Percentiles rank a stretch among this genome's conserved stretches.
Evolutionary conservation across 2,888 invertebrate genomes (phyloP).

Genomic region (Loripinus fragilis): DNA sequence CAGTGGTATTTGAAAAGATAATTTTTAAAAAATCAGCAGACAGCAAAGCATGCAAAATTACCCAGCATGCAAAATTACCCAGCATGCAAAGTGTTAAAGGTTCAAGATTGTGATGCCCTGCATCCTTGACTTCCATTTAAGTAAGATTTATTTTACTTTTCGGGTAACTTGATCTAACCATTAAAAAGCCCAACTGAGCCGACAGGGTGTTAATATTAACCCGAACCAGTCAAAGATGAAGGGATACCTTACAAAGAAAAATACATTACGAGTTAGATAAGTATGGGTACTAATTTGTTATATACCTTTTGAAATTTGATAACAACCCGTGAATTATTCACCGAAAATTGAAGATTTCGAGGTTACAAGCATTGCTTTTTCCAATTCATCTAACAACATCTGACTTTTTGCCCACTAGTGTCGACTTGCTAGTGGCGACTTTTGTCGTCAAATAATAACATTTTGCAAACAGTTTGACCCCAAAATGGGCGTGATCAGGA

Average conservation of each 20-base stretch:
- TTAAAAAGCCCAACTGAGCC: neutral
- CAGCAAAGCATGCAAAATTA: too few relatives aligned
- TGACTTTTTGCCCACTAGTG: too few relatives aligned
- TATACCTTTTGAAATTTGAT: slow-evolving; percentile 17
- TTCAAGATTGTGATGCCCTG: neutral
- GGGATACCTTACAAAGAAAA: slow-evolving; percentile 13
- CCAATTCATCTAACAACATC: too few relatives aligned
- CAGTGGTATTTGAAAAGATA: too few relatives aligned
- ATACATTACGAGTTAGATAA: slow-evolving; percentile 8
- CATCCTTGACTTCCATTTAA: slow-evolving; percentile 7
- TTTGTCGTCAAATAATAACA: too few relatives aligned
- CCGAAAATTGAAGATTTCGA: slow-evolving; percentile 6
- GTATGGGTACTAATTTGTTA: slow-evolving; percentile 14
- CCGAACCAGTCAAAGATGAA: neutral
- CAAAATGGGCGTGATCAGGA: too few relatives aligned
- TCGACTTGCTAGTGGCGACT: too few relatives aligned
- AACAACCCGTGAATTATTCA: slow-evolving; percentile 11
- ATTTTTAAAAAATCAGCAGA: too few relatives aligned
- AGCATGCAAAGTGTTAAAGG: too few relatives aligned
- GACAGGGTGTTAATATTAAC: slow-evolving; percentile 19
- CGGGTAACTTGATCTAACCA: neutral
- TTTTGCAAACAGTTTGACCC: too few relatives aligned
- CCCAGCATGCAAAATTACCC: too few relatives aligned
- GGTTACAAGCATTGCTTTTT: slow-evolving; percentile 4
- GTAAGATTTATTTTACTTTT: neutral